These are phyloP conservation scores for Amblyornis subalaris DNA, from an alignment of 2,113 vertebrate genomes.

Conservation along the genomic window DNA sequence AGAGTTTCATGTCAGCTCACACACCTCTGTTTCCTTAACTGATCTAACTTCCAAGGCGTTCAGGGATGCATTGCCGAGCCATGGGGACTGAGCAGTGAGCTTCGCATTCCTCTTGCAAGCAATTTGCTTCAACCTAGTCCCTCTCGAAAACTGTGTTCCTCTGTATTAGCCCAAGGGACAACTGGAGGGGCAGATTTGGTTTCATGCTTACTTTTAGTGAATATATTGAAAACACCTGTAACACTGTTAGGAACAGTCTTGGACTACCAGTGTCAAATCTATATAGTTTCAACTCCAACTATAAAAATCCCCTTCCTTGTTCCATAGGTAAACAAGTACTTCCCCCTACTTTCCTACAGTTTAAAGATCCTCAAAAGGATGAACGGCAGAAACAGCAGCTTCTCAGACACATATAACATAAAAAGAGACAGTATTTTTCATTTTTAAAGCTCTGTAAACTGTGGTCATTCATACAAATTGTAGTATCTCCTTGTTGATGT, in stretches of 20 bases:
- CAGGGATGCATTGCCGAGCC: neutral
- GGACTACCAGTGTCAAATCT: neutral
- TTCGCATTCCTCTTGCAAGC: neutral
- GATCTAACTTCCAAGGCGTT: neutral
- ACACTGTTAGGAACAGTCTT: neutral
- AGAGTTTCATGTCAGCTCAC: neutral
- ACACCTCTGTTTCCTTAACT: neutral
- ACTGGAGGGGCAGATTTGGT: neutral
- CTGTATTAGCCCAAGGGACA: neutral
- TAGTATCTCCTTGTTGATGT: neutral
- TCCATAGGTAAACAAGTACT: neutral
- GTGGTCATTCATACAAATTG: neutral
- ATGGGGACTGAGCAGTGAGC: rapidly evolving
- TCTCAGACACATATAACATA: neutral
- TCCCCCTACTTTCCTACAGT: neutral
- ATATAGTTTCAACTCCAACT: neutral
- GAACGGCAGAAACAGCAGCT: neutral
- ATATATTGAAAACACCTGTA: neutral
- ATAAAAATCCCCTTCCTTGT: neutral
- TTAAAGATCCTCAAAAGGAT: neutral
- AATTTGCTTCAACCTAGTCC: neutral
- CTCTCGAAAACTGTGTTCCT: neutral
- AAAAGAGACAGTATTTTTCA: neutral
- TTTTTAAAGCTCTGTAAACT: neutral
- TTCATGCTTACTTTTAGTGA: neutral